Conservation (phyloP, 2,797 vertebrate species). For the Danio choprae region DNA sequence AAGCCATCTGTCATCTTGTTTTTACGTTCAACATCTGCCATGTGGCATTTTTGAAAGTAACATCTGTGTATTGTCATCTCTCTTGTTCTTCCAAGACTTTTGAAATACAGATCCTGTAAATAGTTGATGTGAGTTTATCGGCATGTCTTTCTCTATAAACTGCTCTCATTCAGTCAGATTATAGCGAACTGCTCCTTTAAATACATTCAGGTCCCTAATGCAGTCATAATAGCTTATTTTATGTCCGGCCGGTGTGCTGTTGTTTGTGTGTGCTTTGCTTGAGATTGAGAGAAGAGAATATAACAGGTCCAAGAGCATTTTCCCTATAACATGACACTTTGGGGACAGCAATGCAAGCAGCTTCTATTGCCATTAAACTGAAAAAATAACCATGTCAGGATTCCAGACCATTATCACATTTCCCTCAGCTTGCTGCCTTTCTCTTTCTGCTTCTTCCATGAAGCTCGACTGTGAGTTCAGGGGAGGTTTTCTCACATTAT, state of each 20-base stretch:
- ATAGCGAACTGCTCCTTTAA: background rate
- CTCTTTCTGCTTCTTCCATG: background rate
- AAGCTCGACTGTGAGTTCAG: background rate
- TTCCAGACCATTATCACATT: constrained; percentile 32
- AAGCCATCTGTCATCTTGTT: background rate
- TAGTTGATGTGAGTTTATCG: constrained; percentile 1
- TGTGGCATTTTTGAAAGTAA: background rate
- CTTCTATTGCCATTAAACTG: constrained; percentile 27
- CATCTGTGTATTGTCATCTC: background rate
- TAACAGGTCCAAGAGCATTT: background rate
- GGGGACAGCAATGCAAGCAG: constrained; percentile 31
- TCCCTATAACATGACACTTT: constrained; percentile 13
- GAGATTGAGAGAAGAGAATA: background rate
- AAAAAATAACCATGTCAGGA: constrained; percentile 36
- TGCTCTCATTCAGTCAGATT: background rate
- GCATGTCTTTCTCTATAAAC: background rate
- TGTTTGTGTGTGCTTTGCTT: background rate
- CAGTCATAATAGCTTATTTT: background rate
- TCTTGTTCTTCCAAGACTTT: background rate
- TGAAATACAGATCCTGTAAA: constrained; percentile 6
- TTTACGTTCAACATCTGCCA: background rate
- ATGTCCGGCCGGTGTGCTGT: background rate
- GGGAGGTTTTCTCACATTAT: background rate
- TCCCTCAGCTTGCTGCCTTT: constrained; percentile 2
- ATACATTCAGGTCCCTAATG: constrained; percentile 26